A percentile compares a stretch with the other conserved stretches of the same genome.
These are phyloP conservation scores for Helicoverpa zea DNA, from an alignment of 1,140 invertebrate genomes.

Conservation along the genomic window DNA sequence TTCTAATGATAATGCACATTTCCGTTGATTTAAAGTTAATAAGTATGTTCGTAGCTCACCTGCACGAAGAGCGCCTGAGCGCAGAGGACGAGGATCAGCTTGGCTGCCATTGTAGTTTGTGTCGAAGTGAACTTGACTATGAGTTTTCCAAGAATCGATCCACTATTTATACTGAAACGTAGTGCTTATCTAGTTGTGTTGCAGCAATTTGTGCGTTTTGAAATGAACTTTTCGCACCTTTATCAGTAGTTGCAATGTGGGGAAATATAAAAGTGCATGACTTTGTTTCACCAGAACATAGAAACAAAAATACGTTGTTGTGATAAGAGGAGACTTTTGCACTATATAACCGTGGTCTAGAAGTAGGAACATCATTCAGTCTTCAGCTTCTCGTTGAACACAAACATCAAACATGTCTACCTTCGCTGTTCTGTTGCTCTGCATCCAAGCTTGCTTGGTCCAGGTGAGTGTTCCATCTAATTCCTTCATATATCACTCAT, in stretches of 20 bases:
- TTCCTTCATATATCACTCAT: too few species aligned
- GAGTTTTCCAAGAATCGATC: background rate
- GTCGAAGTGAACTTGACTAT: constrained; percentile 2
- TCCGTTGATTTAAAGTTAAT: too few species aligned
- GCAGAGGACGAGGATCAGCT: constrained; percentile 58
- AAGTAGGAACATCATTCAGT: constrained; percentile 25
- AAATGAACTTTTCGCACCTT: background rate
- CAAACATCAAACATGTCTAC: constrained; percentile 59
- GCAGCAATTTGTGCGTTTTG: constrained; percentile 8
- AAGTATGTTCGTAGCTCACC: constrained; percentile 59
- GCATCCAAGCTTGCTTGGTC: constrained; percentile 64
- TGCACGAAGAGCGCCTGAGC: constrained; percentile 62
- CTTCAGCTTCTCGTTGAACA: constrained; percentile 17
- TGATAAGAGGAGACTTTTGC: background rate
- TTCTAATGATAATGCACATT: too few species aligned
- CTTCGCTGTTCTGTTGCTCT: constrained; percentile 61
- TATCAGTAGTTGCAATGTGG: constrained; percentile 8
- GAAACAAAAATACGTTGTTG: background rate
- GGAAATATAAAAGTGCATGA: constrained; percentile 19
- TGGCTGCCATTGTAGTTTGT: constrained; percentile 32
- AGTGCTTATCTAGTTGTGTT: background rate
- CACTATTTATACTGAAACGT: constrained; percentile 15
- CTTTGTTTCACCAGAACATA: background rate
- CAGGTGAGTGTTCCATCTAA: constrained; percentile 58
- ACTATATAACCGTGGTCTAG: constrained; percentile 23